Base-by-base conservation (phyloP, 1,140 invertebrate species). In the Drosophila gunungcola region DNA sequence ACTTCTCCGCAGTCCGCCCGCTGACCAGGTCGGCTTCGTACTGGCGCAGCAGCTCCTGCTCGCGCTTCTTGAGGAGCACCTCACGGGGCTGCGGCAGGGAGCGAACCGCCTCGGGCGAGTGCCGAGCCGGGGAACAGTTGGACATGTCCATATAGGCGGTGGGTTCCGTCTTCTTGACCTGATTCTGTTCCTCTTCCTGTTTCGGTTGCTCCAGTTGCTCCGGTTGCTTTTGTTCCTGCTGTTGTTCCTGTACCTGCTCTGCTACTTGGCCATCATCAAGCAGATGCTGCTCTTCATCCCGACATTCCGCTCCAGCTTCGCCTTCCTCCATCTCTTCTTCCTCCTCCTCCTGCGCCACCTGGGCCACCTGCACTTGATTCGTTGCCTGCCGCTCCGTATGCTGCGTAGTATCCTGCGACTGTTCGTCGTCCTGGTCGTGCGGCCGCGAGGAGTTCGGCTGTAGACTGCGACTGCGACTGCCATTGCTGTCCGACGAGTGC, bases 11-110 rank as follows among this genome's bases (percentile, higher is more conserved):
- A 27, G 55, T 73, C 3, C 67, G 65, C 10, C 80, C 80, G 29
- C 67, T 84, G 3, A 52, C 38, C 13, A 72, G n/a, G 32, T 89
- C 83, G 0, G 49, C 74, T 16, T 81, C 55, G 36, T 80, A 80
- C 34, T 76, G 63, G 10, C 65, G 84, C 57, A 80, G 39, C 3
- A 70, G 43, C 48, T 80, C 67, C 57, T 70, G 67, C 16, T 88
- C 79, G 7, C 73, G 54, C 32, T 80, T 68, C 45, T 61, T 80
- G 0, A 84, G 55, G 9, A 65, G 34, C 49, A 45, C 34, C 29
- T 78, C 64, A 7, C 75, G 64, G 3, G 56, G 9, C 13, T 55
- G 62, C 29, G 65, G 41, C n/a, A 42, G n/a, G 4, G 9, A 53
- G 5, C 32, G 27, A 1, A 27, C 12, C 2, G 9, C 9, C 12